phyloP scores from a whole-genome alignment of 2,888 invertebrate species.

The Drosophila ustulata region DNA sequence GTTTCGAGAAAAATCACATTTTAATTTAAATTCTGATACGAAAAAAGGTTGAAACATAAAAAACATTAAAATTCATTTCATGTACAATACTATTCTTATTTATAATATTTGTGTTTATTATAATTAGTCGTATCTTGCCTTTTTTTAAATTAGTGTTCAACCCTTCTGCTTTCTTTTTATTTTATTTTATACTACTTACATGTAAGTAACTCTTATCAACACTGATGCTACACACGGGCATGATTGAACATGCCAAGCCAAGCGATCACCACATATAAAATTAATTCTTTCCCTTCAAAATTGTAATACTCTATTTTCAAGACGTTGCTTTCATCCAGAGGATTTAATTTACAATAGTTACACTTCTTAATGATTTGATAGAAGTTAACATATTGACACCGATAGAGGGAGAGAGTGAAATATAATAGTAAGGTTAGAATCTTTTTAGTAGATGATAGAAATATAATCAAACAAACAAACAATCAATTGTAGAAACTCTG shows the following conservation, averaged over 20 bases:
- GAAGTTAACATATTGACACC: conserved; percentile 33
- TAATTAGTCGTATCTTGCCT: conserved; percentile 41
- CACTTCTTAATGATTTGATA: conserved; percentile 10
- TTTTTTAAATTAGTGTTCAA: conserved; percentile 19
- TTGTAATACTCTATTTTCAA: conserved; percentile 6
- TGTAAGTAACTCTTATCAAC: conserved; percentile 50
- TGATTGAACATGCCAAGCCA: conserved; percentile 53
- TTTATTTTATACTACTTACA: conserved; percentile 2
- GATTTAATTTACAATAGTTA: conserved; percentile 50
- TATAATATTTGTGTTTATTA: conserved; percentile 11
- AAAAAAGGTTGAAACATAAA: conserved; percentile 71
- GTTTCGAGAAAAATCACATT: conserved; percentile 83
- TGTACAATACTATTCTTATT: conserved; percentile 54
- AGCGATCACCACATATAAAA: conserved; percentile 50
- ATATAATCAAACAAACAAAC: conserved; percentile 5
- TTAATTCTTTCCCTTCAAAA: conserved; percentile 38
- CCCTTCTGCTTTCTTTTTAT: neutral
- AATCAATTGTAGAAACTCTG: conserved; percentile 18
- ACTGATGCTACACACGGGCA: conserved; percentile 52
- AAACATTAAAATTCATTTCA: conserved; percentile 60
- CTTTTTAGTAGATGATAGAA: neutral
- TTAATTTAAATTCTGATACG: conserved; percentile 80
- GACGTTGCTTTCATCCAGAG: conserved; percentile 17
- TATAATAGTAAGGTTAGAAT: conserved; percentile 1
- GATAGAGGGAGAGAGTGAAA: neutral